A percentile compares a stretch with the other conserved stretches of the same genome.
Conservation (phyloP, 2,888 invertebrate genomes). For the Troides oblongomaculatus region DNA sequence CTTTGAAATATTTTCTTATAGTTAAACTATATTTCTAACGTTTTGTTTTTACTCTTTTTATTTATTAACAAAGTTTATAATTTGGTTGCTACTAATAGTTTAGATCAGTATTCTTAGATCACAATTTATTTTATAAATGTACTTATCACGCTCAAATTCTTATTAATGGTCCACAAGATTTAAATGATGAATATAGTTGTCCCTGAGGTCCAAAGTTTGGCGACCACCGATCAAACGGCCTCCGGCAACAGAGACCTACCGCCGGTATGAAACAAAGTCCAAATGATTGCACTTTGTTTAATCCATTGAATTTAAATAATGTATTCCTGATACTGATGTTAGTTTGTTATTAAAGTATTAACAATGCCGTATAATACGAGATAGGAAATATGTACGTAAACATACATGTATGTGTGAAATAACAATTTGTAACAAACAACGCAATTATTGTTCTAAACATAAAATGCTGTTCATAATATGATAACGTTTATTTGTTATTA, state of each 20-base stretch:
- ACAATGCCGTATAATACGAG: neutral
- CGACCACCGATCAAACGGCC: too few relatives aligned
- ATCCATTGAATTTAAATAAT: neutral
- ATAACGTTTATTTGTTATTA: neutral
- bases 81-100: too few relatives aligned
- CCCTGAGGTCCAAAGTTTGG: too few relatives aligned
- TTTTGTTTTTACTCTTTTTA: too few relatives aligned
- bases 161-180: too few relatives aligned
- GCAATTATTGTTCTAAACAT: neutral
- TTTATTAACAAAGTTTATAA: too few relatives aligned
- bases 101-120: too few relatives aligned
- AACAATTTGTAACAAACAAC: neutral
- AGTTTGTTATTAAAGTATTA: conserved; percentile 7
- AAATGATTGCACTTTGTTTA: conserved; percentile 7
- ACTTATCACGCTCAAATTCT: too few relatives aligned
- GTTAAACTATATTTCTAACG: too few relatives aligned
- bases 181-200: too few relatives aligned
- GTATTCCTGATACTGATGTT: neutral
- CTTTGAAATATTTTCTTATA: too few relatives aligned
- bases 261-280: conserved; percentile 4
- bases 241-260: neutral
- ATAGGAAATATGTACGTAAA: conserved; percentile 1
- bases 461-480: neutral
- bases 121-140: too few relatives aligned
- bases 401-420: neutral